Evolutionary conservation across 2,888 invertebrate genomes (phyloP), one percentile per base, ranked within the genome.

Genomic region (Thera obeliscata): DNA sequence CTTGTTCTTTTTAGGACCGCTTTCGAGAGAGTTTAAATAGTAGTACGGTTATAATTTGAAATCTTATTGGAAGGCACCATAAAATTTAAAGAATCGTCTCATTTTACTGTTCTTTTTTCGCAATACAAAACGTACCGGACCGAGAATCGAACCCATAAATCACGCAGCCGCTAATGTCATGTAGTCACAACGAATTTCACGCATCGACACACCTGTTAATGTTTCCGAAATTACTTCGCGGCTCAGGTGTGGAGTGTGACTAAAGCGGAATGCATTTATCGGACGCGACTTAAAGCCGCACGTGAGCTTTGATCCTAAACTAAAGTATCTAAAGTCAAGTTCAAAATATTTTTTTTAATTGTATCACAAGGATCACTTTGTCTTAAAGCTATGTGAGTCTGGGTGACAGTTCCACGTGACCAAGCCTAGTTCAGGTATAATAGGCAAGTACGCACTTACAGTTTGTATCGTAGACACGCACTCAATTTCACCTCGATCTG

Each of bases 171-270:
- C 84, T 87, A 87, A 89, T 86, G 83, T 86, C 81, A 80, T 78
- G 78, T 80, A 76, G 78, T 85, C 85, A 89, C 87, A 78, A 74
- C 67, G 70, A 82, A 91, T 91, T 91, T 90, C 90, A 90, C 88
- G 90, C 80, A 73, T 81, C 84, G 75, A 71, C 78, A 77, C 71
- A 70, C 75, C 70, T 74, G 81, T 79, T 90, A 90, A 90, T 90
- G 77, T 78, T 74, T 69, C 77, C 82, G 78, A 83, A 84, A 86
- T 82, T 75, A 81, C 74, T 72, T 78, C 67, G 70, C 70, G 63
- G 63, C 66, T 70, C 66, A 46, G 61, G 62, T 67, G 70, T 62
- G 57, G 43, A 8, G 63, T 43, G 46, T 49, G 60, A 58, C 57
- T 36, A 55, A 59, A 49, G 41, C 35, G 55, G 46, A 58, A 50